Evolutionary conservation across 1,140 invertebrate genomes (phyloP).

Genomic region (Achatina immaculata): DNA sequence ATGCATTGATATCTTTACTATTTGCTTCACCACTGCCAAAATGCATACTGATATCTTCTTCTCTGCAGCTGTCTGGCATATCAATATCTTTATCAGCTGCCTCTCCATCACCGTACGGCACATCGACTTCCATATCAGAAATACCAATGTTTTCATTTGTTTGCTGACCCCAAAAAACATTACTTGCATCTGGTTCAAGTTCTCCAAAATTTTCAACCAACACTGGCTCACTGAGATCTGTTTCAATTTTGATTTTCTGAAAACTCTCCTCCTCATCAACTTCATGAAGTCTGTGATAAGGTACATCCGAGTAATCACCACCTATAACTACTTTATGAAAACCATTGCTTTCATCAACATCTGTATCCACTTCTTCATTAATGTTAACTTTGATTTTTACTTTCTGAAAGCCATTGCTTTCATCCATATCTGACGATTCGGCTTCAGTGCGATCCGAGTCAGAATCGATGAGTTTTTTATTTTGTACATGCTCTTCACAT

Average conservation of each 20-base stretch:
- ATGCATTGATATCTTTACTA: neutral
- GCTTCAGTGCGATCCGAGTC: neutral
- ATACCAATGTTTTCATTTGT: neutral
- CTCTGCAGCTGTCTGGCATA: no score
- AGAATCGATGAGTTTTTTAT: neutral
- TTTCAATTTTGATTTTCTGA: neutral
- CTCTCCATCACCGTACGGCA: neutral
- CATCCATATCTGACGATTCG: neutral
- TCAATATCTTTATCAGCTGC: neutral
- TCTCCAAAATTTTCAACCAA: neutral
- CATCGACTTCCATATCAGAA: neutral
- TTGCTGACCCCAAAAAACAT: neutral
- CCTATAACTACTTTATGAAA: neutral
- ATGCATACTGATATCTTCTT: no score
- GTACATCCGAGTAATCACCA: neutral
- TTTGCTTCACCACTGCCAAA: no score
- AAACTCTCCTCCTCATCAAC: neutral
- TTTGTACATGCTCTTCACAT: neutral
- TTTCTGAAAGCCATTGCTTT: constrained; percentile 6
- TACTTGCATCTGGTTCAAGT: neutral
- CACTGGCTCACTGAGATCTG: neutral
- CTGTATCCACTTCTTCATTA: neutral
- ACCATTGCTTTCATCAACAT: constrained; percentile 10
- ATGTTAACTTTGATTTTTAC: neutral
- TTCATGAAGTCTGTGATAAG: neutral